A percentile compares a stretch with the other conserved stretches of the same genome.
Conservation (phyloP, 2,113 vertebrate genomes). For the Hyperoodon ampullatus region DNA sequence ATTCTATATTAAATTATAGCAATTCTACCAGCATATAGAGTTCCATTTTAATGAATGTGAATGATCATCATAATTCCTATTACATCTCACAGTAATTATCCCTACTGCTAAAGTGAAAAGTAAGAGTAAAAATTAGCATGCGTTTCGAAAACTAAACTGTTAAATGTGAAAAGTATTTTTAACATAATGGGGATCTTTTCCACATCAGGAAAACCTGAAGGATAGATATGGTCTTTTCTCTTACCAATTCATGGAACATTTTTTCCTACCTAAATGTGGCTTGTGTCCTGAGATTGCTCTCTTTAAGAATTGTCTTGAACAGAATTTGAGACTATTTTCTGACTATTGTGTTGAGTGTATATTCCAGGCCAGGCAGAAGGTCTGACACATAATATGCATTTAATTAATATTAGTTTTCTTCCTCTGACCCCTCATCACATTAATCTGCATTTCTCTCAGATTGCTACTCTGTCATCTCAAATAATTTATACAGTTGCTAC, state of each 20-base stretch:
- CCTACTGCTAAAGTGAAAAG: neutral
- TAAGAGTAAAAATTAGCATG: neutral
- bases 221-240: neutral
- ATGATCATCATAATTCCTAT: neutral
- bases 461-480: neutral
- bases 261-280: neutral
- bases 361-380: neutral
- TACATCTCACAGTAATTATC: neutral
- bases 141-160: neutral
- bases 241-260: neutral
- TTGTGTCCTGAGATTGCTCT: neutral
- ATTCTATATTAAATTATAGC: neutral
- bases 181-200: neutral
- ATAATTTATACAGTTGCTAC: neutral
- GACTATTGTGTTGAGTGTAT: neutral
- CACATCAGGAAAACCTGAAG: neutral
- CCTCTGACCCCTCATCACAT: neutral
- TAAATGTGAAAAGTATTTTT: neutral
- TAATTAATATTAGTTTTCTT: constrained; percentile 22
- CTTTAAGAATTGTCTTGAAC: neutral
- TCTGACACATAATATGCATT: neutral
- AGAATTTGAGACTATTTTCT: neutral
- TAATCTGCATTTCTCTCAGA: neutral
- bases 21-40: neutral
- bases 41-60: neutral